phyloP scores from a whole-genome alignment of 2,888 invertebrate genomes.

The Phyllotreta cruciferae region DNA sequence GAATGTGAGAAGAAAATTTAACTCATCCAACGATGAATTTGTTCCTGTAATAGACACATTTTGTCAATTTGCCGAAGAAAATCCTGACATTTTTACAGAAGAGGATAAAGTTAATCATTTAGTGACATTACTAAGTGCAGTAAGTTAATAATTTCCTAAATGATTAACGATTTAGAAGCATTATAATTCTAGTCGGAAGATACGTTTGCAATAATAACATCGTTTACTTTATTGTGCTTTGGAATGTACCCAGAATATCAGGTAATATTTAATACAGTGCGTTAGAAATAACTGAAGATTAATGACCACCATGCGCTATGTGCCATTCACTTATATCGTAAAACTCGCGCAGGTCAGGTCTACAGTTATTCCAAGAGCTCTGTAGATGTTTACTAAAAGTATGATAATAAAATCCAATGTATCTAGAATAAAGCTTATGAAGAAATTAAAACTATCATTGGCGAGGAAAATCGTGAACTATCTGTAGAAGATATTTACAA shows the following conservation, averaged over 20 bases:
- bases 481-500: conserved; percentile 46
- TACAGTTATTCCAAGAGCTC: no score
- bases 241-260: conserved; percentile 56
- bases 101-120: conserved; percentile 47
- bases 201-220: conserved; percentile 46
- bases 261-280: conserved; percentile 35
- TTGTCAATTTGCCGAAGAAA: conserved; percentile 39
- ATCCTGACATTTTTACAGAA: conserved; percentile 40
- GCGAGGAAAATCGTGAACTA: conserved; percentile 39
- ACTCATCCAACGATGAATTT: conserved; percentile 28
- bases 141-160: conserved; percentile 37
- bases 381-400: no score
- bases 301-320: no score
- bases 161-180: background rate
- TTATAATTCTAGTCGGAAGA: conserved; percentile 50
- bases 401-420: conserved; percentile 3
- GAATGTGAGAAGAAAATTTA: conserved; percentile 35
- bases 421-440: conserved; percentile 44
- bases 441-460: conserved; percentile 49
- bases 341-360: no score
- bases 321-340: no score
- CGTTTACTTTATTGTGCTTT: conserved; percentile 47
- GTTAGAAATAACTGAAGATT: no score
- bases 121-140: conserved; percentile 48
- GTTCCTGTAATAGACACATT: conserved; percentile 46